Base-by-base conservation (phyloP, 1,140 invertebrate species). In the Zelostemma sp. region DNA sequence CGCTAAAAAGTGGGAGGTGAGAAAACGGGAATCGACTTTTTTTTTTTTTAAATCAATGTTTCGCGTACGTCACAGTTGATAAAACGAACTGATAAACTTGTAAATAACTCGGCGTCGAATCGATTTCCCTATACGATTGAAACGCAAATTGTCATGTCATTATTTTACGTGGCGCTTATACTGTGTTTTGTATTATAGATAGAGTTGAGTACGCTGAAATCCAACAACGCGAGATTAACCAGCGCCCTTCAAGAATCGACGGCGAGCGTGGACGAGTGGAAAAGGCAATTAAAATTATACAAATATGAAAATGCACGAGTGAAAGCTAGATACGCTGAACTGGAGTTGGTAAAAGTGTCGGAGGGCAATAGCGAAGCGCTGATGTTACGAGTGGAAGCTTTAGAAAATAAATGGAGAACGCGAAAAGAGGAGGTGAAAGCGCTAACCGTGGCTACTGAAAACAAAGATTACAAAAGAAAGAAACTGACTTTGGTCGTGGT, bases 261-360 rank as follows among this genome's bases (percentile, higher is more conserved):
- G 18, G 94, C 96, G 35, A 99, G 99, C 86, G 97, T 99, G 5
- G 97, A 99, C 77, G 96, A 98, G 82, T 99, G 97, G 97, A 98
- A 99, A 86, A 90, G 95, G 71, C 97, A 99, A 80, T 87, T 99
- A 55, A 95, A 97, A 70, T 92, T 93, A 31, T 97, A 98, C 77
- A 97, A 98, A 86, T 97, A 99, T 78, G 97, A 98, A 83, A 97
- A 97, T 86, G 90, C 92, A 50, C 89, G 94, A 60, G 90, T 98
- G 68, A 96, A 97, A 85, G 91, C 90, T 43, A 91, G 90, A 76
- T 90, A 92, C 61, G 85, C 90, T 6, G 92, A 93, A 77, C 81
- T 92, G 31, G 92, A 93, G 80, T 88, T 90, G 69, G 89, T 91
- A 49, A 90, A 91, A 85, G 83, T 85, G 40, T 76, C 82, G 18